These are phyloP conservation scores for Hyposoter didymator DNA, from an alignment of 2,888 invertebrate species.

Conservation along the genomic window DNA sequence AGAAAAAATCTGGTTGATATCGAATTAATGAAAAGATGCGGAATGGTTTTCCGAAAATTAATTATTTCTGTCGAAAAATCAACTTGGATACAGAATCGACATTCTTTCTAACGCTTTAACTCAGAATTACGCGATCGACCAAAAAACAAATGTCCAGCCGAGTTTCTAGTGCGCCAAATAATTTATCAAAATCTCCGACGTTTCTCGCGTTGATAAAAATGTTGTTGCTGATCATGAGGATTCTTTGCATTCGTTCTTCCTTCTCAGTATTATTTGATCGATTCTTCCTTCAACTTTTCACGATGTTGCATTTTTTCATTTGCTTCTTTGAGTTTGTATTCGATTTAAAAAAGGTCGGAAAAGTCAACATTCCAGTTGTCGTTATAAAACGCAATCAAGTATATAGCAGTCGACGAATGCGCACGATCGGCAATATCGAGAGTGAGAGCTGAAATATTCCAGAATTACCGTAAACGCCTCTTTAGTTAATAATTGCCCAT, in stretches of 20 bases:
- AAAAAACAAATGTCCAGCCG: background rate
- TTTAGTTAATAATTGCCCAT: constrained; percentile 15
- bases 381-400: background rate
- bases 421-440: constrained; percentile 5
- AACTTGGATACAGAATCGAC: background rate
- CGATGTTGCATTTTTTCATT: background rate
- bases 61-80: background rate
- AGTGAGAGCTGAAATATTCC: background rate
- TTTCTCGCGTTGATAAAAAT: constrained; percentile 27
- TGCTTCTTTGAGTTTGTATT: background rate
- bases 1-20: background rate
- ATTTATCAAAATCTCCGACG: constrained; percentile 21
- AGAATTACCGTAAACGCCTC: constrained; percentile 25
- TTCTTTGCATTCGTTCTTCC: constrained; percentile 15
- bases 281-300: constrained; percentile 36
- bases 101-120: background rate
- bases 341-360: constrained; percentile 3
- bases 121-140: background rate
- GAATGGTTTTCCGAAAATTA: background rate
- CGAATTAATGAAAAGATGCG: background rate
- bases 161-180: constrained; percentile 2
- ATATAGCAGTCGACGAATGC: background rate
- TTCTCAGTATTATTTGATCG: constrained; percentile 55
- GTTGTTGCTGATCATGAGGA: constrained; percentile 19
- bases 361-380: constrained; percentile 38